Base-by-base conservation (phyloP, 2,113 vertebrate species). In the Chaetops frenatus region DNA sequence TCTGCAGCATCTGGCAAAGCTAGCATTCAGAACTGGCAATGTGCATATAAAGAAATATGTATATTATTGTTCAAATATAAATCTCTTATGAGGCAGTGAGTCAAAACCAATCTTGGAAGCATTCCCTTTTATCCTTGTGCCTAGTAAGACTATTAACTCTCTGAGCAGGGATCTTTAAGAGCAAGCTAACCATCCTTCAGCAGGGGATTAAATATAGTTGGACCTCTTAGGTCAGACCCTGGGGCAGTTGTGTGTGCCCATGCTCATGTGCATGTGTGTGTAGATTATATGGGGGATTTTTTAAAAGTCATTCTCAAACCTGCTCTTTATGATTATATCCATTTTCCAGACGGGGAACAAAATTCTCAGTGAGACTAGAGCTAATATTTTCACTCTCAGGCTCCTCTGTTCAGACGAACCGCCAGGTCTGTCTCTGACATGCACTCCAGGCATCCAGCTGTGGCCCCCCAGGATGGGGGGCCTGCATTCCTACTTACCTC, bases 211-310 rank as follows among this genome's bases (percentile, higher is more conserved):
- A 72, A 93, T 47, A 51, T 2, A 47, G 38, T 51, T 60, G 58
- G 38, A 67, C 8, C 18, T 71, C 51, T 61, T 57, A 35, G 65
- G 18, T 38, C 10, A 11, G 44, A 45, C 27, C 9, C 25, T 22
- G 8, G 15, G 19, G 24, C 29, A 10, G 3, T 10, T 33, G 14
- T 35, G 27, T 60, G 64, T 2, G 0, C 47, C 57, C 2, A 1
- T 44, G 50, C 1, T 0, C 4, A 4, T 0, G 0, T 25, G 31
- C 3, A 11, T 5, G 3, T 20, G 9, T 29, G 40, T 53, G n/a
- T 48, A 88, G 36, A 57, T 70, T 33, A 78, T 28, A 35, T 74
- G 6, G 18, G 5, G 2, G 0, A 1, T 4, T 9, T 40, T 82
- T 56, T n/a, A 7, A 0, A 80, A 82, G 17, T 31, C 6, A 24